Percentiles rank a stretch among this genome's conserved stretches.
Conservation (phyloP, 1,140 invertebrate genomes). For the Elysia chlorotica region DNA sequence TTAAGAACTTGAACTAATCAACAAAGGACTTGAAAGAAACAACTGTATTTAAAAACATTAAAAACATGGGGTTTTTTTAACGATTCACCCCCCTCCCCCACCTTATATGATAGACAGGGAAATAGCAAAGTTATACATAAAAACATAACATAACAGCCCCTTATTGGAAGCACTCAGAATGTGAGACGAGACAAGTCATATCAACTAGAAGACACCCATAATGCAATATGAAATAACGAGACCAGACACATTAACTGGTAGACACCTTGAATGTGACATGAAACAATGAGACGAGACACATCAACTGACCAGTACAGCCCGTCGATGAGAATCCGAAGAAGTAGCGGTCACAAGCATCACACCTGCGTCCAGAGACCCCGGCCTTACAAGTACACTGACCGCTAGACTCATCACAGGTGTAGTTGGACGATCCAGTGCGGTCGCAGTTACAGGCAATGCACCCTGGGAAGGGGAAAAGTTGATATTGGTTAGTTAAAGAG, state of each 20-base stretch:
- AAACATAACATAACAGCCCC: too few species aligned
- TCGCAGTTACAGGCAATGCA: conserved; percentile 61
- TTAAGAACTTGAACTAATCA: too few species aligned
- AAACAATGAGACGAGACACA: not conserved
- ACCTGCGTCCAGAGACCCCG: conserved; percentile 81
- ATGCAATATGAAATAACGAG: not conserved
- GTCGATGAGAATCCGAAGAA: conserved; percentile 82
- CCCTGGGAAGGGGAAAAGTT: conserved; percentile 35
- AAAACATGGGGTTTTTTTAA: too few species aligned
- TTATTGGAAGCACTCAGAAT: too few species aligned
- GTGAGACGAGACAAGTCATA: too few species aligned
- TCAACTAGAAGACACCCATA: too few species aligned
- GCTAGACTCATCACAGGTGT: conserved; percentile 62
- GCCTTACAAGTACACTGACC: conserved; percentile 86
- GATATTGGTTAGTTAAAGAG: too few species aligned
- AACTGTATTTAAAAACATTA: too few species aligned
- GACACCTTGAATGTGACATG: not conserved
- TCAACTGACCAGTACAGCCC: conserved; percentile 79
- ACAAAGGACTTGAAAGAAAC: too few species aligned
- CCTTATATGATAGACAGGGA: too few species aligned
- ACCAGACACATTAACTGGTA: not conserved
- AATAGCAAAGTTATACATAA: too few species aligned
- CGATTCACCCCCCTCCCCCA: too few species aligned
- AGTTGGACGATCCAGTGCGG: conserved; percentile 51
- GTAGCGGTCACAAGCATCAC: conserved; percentile 78